A percentile compares a stretch with the other conserved stretches of the same genome.
Conservation (phyloP, 2,888 invertebrate species). For the Ischnura elegans region DNA sequence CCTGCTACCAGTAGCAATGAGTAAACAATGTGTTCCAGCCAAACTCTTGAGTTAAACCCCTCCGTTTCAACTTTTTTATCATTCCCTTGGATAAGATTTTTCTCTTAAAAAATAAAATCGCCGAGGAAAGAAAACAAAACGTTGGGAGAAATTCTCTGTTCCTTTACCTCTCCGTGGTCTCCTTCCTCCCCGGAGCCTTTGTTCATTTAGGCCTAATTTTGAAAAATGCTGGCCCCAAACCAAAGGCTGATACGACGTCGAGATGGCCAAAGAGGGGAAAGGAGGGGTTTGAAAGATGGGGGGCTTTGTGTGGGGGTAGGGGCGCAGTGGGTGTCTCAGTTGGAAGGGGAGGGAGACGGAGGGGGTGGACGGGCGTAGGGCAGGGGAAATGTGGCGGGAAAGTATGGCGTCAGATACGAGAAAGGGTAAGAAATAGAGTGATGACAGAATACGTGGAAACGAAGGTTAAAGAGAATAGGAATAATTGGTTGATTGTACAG, state of each 20-base stretch:
- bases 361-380: no score
- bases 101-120: neutral
- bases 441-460: neutral
- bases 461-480: neutral
- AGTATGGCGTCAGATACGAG: neutral
- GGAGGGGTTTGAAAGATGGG: neutral
- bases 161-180: no score
- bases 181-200: neutral
- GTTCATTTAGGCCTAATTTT: conserved; percentile 9
- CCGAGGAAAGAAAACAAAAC: neutral
- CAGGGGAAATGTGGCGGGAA: neutral
- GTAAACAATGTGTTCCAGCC: neutral
- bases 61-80: neutral
- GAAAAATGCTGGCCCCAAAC: conserved; percentile 37
- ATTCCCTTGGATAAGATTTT: no score
- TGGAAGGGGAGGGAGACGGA: neutral
- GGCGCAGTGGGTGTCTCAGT: neutral
- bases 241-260: conserved; percentile 3
- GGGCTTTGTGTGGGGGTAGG: neutral
- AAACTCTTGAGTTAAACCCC: neutral
- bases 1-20: neutral
- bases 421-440: neutral
- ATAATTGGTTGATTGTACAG: no score
- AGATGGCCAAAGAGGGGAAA: neutral
- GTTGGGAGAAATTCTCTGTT: neutral